Evolutionary conservation across 1,140 invertebrate species (phyloP), one percentile per base, ranked within the genome.

Genomic region (Venturia canescens): DNA sequence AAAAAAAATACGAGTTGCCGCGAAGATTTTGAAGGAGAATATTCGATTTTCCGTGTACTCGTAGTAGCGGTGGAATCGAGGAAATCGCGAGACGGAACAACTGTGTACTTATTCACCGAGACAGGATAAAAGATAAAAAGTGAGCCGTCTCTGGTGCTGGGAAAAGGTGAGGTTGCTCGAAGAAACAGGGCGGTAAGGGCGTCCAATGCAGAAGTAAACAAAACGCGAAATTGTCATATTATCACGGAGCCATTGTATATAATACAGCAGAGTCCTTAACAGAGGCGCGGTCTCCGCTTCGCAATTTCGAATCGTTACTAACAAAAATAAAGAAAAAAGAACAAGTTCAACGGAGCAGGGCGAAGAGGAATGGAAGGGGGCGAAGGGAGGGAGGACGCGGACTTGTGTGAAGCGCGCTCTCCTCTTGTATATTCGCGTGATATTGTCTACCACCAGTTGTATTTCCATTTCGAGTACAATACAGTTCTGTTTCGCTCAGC

Each of bases 341-440:
- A 26, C 7, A 63, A 21, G 34, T 82, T 34, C 31, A 34, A 34
- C 31, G 83, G n/a, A n/a, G n/a, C n/a, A n/a, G n/a, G n/a, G n/a
- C n/a, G n/a, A n/a, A n/a, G 85, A 82, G 86, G 84, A 87, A 85
- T 38, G 72, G n/a, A 23, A 60, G 67, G 72, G 67, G 78, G 81
- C 77, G 78, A 34, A 18, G 31, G 21, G 21, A 26, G 57, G 21
- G 57, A 26, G 57, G 21, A 21, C 18, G 21, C 57, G 16, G 11
- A 21, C 57, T 63, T 63, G n/a, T 63, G 18, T 63, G 18, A 63
- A 63, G 21, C 18, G 7, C 57, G 3, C 38, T 34, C 38, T 71
- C 11, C n/a, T n/a, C n/a, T n/a, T n/a, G n/a, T n/a, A 3, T 26
- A 26, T 27, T 34, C 11, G 38, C n/a, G n/a, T n/a, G n/a, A 34